Evolutionary conservation across 2,797 vertebrate species (phyloP).

Genomic region (Protonibea diacanthus): DNA sequence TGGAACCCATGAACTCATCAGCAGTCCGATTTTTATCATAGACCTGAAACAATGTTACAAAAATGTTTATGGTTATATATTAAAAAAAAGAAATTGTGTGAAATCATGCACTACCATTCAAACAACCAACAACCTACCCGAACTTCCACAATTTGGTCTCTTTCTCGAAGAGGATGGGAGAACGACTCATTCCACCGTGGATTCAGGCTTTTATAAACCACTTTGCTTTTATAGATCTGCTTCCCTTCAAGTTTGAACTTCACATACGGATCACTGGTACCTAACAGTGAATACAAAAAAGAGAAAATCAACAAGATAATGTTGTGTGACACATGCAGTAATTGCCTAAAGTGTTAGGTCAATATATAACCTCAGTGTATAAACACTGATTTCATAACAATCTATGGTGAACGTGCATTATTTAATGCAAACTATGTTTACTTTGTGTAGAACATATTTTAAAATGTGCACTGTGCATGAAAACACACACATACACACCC

Average conservation of each 20-base stretch:
- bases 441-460: constrained; percentile 20
- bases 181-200: constrained; percentile 96
- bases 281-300: constrained; percentile 74
- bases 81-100: background rate
- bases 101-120: background rate
- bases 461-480: constrained; percentile 49
- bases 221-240: constrained; percentile 97
- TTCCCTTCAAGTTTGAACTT: constrained; percentile 97
- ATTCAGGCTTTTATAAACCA: constrained; percentile 94
- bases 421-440: constrained; percentile 35
- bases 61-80: background rate
- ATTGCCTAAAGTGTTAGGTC: background rate
- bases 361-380: constrained; percentile 2
- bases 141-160: constrained; percentile 89
- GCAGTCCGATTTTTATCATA: constrained; percentile 94
- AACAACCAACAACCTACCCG: constrained; percentile 81
- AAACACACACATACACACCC: constrained; percentile 52
- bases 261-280: constrained; percentile 95
- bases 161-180: constrained; percentile 89
- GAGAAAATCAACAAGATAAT: constrained; percentile 25
- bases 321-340: background rate
- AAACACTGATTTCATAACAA: constrained; percentile 5
- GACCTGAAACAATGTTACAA: constrained; percentile 80
- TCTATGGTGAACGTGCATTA: constrained; percentile 5
- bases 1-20: constrained; percentile 96